These are phyloP conservation scores for Torymus auratus DNA, from an alignment of 2,888 invertebrate genomes.

Conservation along the genomic window DNA sequence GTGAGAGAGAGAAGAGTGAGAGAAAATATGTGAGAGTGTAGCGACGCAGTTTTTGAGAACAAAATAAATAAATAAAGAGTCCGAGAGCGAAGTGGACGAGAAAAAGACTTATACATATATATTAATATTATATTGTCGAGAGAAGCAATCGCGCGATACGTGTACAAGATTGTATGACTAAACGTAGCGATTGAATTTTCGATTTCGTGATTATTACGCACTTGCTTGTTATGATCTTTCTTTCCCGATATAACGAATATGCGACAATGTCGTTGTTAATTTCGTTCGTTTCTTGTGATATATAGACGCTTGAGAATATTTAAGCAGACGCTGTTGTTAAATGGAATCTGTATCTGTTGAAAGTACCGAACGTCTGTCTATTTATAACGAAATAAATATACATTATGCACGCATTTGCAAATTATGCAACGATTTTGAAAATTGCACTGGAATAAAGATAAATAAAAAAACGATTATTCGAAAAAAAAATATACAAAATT, in stretches of 20 bases:
- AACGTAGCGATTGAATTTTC: too few relatives aligned
- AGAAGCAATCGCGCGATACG: too few relatives aligned
- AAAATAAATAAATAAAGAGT: neutral
- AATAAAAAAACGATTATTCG: slow-evolving; percentile 47
- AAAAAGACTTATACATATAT: neutral
- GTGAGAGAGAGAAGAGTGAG: neutral
- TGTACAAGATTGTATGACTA: too few relatives aligned
- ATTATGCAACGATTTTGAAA: slow-evolving; percentile 25
- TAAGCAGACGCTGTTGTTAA: slow-evolving; percentile 31
- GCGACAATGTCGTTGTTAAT: neutral
- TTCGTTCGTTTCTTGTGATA: too few relatives aligned
- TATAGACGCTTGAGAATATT: neutral
- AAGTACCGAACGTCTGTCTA: slow-evolving; percentile 44
- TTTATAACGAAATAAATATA: slow-evolving; percentile 17
- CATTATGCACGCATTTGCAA: slow-evolving; percentile 20
- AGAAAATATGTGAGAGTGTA: slow-evolving; percentile 5
- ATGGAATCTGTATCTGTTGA: slow-evolving; percentile 31
- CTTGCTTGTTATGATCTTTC: slow-evolving; percentile 24
- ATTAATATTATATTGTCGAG: neutral
- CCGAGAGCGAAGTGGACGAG: slow-evolving; percentile 8
- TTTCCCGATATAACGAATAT: neutral
- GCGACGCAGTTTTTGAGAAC: slow-evolving; percentile 45
- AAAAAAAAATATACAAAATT: slow-evolving; percentile 49
- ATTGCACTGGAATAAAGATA: slow-evolving; percentile 51
- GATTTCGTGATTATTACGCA: neutral